Conservation (phyloP, 2,113 vertebrate genomes). For the Peromyscus polionotus region DNA sequence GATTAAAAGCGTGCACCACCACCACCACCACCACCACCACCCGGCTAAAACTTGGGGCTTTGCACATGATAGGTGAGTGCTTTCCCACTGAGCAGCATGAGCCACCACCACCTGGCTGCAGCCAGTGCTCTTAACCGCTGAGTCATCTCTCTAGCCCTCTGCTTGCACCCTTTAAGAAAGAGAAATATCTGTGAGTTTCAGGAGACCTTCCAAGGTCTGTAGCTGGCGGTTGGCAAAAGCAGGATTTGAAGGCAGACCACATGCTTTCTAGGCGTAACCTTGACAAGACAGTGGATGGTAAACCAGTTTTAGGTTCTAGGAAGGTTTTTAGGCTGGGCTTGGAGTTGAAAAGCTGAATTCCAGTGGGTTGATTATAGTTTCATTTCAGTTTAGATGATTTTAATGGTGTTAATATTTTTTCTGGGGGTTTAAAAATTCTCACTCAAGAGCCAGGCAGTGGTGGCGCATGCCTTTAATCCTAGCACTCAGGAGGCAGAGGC, state of each 20-base stretch:
- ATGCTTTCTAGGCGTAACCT: neutral
- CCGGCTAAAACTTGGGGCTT: too few species aligned
- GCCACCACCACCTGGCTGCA: too few species aligned
- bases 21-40: too few species aligned
- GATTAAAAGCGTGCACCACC: too few species aligned
- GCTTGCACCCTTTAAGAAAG: neutral
- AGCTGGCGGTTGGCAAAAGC: neutral
- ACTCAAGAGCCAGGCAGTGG: neutral
- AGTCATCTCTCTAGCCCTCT: too few species aligned
- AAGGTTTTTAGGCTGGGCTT: neutral
- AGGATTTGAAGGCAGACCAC: neutral
- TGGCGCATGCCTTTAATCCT: neutral
- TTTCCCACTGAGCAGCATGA: neutral
- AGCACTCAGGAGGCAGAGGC: neutral
- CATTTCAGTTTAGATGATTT: slow-evolving; percentile 31
- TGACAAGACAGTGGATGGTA: neutral
- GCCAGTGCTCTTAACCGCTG: too few species aligned
- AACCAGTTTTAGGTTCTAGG: neutral
- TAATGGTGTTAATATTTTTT: slow-evolving; percentile 44
- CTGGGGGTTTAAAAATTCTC: slow-evolving; percentile 36
- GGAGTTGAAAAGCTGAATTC: slow-evolving; percentile 38
- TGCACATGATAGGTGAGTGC: neutral
- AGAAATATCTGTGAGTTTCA: neutral
- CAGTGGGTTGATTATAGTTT: neutral
- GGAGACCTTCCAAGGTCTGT: neutral